phyloP scores from a whole-genome alignment of 2,888 invertebrate genomes.

The Seladonia tumulorum region DNA sequence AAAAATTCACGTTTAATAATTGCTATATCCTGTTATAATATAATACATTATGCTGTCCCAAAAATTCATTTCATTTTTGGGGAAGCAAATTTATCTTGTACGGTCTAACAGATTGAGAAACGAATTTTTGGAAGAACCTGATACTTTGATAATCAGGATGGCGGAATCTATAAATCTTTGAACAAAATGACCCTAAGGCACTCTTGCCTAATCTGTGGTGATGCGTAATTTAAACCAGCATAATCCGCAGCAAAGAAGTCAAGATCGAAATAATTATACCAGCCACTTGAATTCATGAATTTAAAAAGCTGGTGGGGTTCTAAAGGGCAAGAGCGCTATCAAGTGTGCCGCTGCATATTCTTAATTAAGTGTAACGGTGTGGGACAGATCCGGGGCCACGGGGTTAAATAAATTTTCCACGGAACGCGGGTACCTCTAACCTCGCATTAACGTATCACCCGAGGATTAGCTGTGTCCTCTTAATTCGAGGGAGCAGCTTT shows the following conservation, averaged over 20 bases:
- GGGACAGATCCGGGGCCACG: not conserved
- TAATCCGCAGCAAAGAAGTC: not conserved
- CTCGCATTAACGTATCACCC: constrained; percentile 61
- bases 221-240: not conserved
- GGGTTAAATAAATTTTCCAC: constrained; percentile 48
- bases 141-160: too few relatives aligned
- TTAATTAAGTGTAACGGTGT: constrained; percentile 47
- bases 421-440: constrained; percentile 46
- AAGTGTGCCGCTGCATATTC: constrained; percentile 1
- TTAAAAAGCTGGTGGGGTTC: not conserved
- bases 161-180: too few relatives aligned
- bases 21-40: too few relatives aligned
- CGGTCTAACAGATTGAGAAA: not conserved
- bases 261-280: not conserved
- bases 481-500: constrained; percentile 57
- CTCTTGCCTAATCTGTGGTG: not conserved
- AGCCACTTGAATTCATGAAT: not conserved
- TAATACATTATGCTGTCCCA: too few relatives aligned
- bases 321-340: not conserved
- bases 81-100: not conserved
- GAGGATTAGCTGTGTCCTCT: constrained; percentile 60
- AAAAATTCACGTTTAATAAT: not conserved
- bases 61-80: not conserved
- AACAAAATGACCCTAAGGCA: not conserved
- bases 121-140: not conserved